Percentiles rank a stretch among this genome's conserved stretches.
These are phyloP conservation scores for Ciconia stormi DNA, from an alignment of 2,113 vertebrate genomes.

Conservation along the genomic window DNA sequence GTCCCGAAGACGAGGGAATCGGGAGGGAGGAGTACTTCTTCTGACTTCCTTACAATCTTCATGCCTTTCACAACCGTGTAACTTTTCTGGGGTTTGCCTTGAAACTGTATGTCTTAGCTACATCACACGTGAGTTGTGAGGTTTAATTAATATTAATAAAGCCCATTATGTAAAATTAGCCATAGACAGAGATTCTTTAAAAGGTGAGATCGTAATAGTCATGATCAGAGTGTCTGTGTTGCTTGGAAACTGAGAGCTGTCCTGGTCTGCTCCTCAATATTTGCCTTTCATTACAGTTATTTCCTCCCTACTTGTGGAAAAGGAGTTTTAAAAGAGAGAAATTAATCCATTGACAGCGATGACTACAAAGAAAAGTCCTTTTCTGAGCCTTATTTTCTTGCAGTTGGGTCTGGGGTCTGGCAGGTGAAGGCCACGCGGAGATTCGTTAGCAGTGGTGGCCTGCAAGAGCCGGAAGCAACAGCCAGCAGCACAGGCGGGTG, in stretches of 20 bases:
- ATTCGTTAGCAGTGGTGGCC: not conserved
- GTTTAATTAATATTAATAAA: not conserved
- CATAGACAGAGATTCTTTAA: not conserved
- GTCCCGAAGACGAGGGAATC: not conserved
- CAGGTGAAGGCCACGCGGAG: accelerated
- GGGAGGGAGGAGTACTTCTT: not conserved
- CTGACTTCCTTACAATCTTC: not conserved
- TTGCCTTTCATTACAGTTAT: constrained; percentile 10
- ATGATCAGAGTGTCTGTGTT: constrained; percentile 24
- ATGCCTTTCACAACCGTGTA: not conserved
- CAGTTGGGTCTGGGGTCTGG: not conserved
- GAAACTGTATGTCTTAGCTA: not conserved
- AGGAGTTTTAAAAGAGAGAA: not conserved
- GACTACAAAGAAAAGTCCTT: not conserved
- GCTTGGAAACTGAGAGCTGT: constrained; percentile 42
- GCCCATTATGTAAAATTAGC: constrained; percentile 8
- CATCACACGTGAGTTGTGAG: not conserved
- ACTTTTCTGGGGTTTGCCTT: not conserved
- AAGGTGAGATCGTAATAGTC: constrained; percentile 50
- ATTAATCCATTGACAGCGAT: not conserved
- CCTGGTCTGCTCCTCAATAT: constrained; percentile 21
- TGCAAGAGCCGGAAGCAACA: not conserved
- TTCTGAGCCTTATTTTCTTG: not conserved
- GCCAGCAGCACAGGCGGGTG: not conserved
- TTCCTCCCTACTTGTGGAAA: not conserved